phyloP scores from a whole-genome alignment of 2,797 vertebrate species.

The Anolis apletophallus region DNA sequence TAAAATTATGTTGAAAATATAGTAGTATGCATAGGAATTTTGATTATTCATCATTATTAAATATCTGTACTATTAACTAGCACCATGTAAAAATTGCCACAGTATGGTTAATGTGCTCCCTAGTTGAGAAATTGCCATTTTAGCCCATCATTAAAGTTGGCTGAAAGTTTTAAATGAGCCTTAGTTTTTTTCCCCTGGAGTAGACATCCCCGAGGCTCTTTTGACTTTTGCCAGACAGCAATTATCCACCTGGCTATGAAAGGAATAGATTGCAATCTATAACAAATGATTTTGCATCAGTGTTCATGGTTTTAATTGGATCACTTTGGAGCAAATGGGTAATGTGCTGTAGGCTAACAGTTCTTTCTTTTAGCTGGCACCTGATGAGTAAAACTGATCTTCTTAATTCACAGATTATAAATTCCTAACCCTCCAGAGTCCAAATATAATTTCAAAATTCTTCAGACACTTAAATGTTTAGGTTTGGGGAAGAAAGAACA shows the following conservation, averaged over 20 bases:
- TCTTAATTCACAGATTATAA: not conserved
- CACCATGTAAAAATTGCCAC: not conserved
- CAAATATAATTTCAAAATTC: not conserved
- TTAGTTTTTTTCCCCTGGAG: not conserved
- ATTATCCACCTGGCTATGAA: constrained; percentile 1
- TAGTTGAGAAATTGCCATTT: not conserved
- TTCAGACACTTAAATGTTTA: not conserved
- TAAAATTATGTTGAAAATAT: not conserved
- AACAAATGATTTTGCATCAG: not conserved
- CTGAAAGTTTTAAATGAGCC: not conserved
- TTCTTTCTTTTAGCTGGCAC: not conserved
- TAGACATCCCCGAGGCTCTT: not conserved
- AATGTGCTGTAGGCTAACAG: not conserved
- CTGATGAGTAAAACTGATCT: not conserved
- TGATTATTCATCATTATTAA: not conserved
- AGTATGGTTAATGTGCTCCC: not conserved
- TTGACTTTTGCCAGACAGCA: not conserved
- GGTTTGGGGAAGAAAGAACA: not conserved
- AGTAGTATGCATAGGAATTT: not conserved
- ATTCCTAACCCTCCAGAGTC: not conserved
- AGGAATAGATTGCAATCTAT: not conserved
- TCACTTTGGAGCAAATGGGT: not conserved
- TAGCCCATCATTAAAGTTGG: not conserved
- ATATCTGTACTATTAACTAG: not conserved
- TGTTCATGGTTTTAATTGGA: constrained; percentile 14